Evolutionary conservation across 2,797 vertebrate genomes (phyloP), one percentile per base, ranked within the genome.

Genomic region (Pantherophis vulpinus): DNA sequence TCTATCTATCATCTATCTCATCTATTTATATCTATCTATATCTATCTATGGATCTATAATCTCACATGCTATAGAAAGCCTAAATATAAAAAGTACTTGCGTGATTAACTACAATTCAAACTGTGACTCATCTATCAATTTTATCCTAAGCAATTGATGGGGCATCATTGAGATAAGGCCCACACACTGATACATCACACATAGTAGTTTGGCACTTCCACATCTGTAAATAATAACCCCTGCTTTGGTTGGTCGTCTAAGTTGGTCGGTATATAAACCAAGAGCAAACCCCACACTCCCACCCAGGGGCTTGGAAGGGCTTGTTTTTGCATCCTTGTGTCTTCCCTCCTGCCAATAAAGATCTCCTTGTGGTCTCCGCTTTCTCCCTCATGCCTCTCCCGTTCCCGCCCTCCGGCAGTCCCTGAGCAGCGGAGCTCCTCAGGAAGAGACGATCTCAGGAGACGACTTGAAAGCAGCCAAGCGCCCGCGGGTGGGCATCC

Each of bases 391-490:
- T 4, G 0, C 0, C 4, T 92, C 74, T 87, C 0, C 90, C 63
- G 20, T 74, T 94, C 61, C 0, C 96, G 55, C 96, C 86, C 89
- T 29, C 25, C 87, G 11, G 12, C 97, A 98, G 98, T 98, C 98
- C 5, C 96, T 98, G 90, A 97, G 97, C 97, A 98, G 97, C 0
- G 97, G 96, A 89, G 97, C 97, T 3, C 96, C 97, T 20, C 97
- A 97, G 96, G 97, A 98, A 74, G 96, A 95, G 2, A 25, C 90
- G 2, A 96, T 97, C 93, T 94, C 94, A 0, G 97, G 97, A 55
- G 98, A 99, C 1, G 98, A 98, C 94, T 98, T 95, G 14, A 98
- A 98, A 95, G 98, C 98, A 0, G 98, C 98, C 90, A 99, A 99
- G 87, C 98, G 99, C 20, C 98, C 98, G 0, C 96, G 98, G 61